Evolutionary conservation across 2,113 vertebrate genomes (phyloP).

Genomic region (Vimba vimba): DNA sequence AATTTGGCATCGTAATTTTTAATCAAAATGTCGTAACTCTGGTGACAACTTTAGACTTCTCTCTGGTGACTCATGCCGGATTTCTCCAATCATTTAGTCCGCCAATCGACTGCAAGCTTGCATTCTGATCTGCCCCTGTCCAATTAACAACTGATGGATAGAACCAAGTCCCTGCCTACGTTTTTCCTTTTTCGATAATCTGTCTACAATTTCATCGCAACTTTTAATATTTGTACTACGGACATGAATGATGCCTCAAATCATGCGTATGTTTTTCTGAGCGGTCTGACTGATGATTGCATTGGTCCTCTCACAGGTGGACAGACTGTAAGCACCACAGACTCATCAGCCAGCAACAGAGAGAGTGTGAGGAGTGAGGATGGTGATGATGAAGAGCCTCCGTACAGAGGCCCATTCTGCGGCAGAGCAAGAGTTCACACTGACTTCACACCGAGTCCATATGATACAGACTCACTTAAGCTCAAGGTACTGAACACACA

Average conservation of each 20-base stretch:
- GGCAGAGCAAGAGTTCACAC: slow-evolving; percentile 94
- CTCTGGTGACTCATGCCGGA: background rate
- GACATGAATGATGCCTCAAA: background rate
- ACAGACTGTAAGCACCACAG: slow-evolving; percentile 97
- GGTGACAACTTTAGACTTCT: background rate
- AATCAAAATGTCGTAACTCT: background rate
- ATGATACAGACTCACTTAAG: slow-evolving; percentile 95
- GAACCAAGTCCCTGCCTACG: background rate
- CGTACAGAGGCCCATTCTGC: slow-evolving; percentile 97
- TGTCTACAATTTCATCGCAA: background rate
- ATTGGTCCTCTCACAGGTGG: slow-evolving; percentile 79
- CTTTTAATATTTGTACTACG: background rate
- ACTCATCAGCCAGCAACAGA: slow-evolving; percentile 96
- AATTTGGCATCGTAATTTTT: background rate
- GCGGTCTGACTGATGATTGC: background rate
- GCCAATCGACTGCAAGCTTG: background rate
- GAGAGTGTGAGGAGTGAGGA: slow-evolving; percentile 99
- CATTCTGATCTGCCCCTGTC: background rate
- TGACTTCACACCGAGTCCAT: slow-evolving; percentile 98
- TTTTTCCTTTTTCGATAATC: background rate
- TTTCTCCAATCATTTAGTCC: background rate
- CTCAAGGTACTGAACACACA: slow-evolving; percentile 83
- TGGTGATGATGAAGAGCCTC: slow-evolving; percentile 93
- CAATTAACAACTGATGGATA: background rate
- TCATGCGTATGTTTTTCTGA: background rate